Evolutionary conservation across 1,140 invertebrate genomes (phyloP), one percentile per base, ranked within the genome.

Genomic region (Neodiprion pinetum): DNA sequence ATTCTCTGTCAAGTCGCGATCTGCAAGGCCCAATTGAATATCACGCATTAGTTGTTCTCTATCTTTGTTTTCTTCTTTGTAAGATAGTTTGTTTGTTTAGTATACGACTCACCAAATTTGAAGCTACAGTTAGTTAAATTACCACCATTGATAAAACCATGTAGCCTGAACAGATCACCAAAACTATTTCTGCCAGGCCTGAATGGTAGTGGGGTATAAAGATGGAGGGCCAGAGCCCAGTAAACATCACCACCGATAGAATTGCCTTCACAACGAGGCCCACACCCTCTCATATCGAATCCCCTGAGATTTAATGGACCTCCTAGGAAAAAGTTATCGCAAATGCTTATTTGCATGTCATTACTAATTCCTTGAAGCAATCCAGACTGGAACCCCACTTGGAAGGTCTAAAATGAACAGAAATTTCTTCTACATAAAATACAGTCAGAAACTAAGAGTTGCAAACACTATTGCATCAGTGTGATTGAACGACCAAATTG

Each of bases 151-250:
- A 95, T 77, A 88, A 98, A 98, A 61, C 94, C 90, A 84, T 98
- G 96, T 9, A 94, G 91, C 72, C 94, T 90, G 82, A 97, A 95
- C 48, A 95, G 88, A 74, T 96, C 94, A 4, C 94, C 94, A 78
- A 97, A 92, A 47, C 93, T 92, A 71, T 93, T 93, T 79, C 90
- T 89, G 17, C 93, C 92, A 4, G 94, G 93, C 74, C 91, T 90
- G 86, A 97, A 97, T 65, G 96, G 96, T 70, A 98, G 88, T 50
- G 96, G 96, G 9, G 93, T 92, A 85, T 94, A 97, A 1, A 96
- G 78, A 88, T 98, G 96, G 47, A 96, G 79, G 0, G 92, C 96
- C 10, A 89, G 89, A 11, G 94, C 90, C 95, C 96, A 97, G 87
- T 94, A 97, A 72, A 92, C 90, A 78, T 92, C 90, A 4, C 92